These are phyloP conservation scores for Sardinella longiceps DNA, from an alignment of 2,797 vertebrate genomes.

Conservation along the genomic window DNA sequence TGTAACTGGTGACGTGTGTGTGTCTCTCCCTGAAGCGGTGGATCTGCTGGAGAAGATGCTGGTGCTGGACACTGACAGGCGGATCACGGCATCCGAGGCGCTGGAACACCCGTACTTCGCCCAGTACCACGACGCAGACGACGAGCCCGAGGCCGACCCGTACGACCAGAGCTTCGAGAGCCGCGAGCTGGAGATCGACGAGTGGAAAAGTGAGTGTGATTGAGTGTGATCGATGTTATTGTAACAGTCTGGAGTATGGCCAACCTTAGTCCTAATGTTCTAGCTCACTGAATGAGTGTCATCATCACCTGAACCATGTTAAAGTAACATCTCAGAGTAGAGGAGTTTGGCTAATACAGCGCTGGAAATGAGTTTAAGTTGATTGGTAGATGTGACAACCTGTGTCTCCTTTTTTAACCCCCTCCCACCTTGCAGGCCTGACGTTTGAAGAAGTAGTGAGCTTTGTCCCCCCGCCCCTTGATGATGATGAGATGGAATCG, in stretches of 20 bases:
- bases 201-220: slow-evolving; percentile 94
- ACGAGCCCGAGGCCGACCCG: slow-evolving; percentile 93
- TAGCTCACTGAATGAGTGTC: too few species aligned
- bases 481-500: slow-evolving; percentile 95
- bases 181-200: slow-evolving; percentile 93
- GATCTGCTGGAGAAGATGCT: slow-evolving; percentile 98
- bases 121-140: slow-evolving; percentile 95
- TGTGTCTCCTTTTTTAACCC: too few species aligned
- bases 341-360: too few species aligned
- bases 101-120: slow-evolving; percentile 91
- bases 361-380: too few species aligned
- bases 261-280: too few species aligned
- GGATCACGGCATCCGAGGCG: slow-evolving; percentile 92
- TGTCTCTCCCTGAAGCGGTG: too few species aligned
- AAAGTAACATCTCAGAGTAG: too few species aligned
- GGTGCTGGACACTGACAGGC: slow-evolving; percentile 94
- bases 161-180: slow-evolving; percentile 98
- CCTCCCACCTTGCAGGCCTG: slow-evolving; percentile 75
- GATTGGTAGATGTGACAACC: not conserved
- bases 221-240: too few species aligned
- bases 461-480: slow-evolving; percentile 87
- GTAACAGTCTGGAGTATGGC: too few species aligned
- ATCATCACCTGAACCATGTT: too few species aligned
- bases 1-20: too few species aligned
- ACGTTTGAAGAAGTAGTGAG: slow-evolving; percentile 93